Conservation (phyloP, 2,113 vertebrate genomes). For the Gasterosteus aculeatus region DNA sequence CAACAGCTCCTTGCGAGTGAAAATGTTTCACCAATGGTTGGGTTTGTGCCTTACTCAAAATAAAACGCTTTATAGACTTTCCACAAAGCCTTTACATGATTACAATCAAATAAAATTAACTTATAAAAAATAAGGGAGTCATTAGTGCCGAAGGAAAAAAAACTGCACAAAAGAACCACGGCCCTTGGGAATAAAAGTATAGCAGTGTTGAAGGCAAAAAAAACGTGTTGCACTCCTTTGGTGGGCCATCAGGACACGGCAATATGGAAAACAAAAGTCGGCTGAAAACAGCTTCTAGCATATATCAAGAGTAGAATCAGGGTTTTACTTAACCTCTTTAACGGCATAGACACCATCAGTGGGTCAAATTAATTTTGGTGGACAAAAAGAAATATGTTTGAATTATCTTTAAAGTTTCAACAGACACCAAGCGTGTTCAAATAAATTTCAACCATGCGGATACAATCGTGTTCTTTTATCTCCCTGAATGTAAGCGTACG, state of each 20-base stretch:
- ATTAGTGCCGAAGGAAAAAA: constrained; percentile 22
- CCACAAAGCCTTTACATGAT: constrained; percentile 21
- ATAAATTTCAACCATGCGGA: background rate
- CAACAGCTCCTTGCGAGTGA: background rate
- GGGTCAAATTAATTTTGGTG: constrained; percentile 1
- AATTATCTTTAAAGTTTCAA: background rate
- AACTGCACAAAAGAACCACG: constrained; percentile 9
- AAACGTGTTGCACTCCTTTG: background rate
- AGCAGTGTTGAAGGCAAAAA: constrained; percentile 1
- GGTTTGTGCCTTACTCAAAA: constrained; percentile 17
- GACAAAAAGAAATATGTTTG: background rate
- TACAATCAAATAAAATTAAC: constrained; percentile 43
- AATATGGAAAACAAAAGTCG: constrained; percentile 9
- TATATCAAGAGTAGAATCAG: too few relatives aligned
- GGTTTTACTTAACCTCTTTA: constrained; percentile 22
- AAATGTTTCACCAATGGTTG: background rate
- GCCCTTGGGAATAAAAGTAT: constrained; percentile 19
- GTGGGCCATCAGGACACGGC: constrained; percentile 9
- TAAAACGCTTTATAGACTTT: constrained; percentile 24
- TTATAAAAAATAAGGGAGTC: constrained; percentile 28
- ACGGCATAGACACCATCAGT: background rate
- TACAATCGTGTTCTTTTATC: background rate
- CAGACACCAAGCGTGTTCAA: background rate
- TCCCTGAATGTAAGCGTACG: background rate
- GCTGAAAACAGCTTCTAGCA: too few relatives aligned